These are phyloP conservation scores for Xanthia togata DNA, from an alignment of 2,888 invertebrate species.

Conservation along the genomic window DNA sequence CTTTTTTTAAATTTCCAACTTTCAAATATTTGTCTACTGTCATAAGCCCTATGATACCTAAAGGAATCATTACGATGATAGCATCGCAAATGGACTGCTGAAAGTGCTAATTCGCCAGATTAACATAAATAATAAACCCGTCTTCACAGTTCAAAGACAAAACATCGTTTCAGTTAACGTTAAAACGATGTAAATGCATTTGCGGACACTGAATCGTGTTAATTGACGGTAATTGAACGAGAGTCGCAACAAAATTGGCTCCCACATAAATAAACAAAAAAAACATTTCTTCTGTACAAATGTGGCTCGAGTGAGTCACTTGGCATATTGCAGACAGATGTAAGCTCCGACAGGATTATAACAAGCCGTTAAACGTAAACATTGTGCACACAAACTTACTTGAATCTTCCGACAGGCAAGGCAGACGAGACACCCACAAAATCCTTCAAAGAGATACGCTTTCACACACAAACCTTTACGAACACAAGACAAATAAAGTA, in stretches of 20 bases:
- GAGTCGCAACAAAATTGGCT: conserved; percentile 68
- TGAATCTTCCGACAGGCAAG: conserved; percentile 36
- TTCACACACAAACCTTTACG: conserved; percentile 53
- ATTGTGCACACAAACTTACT: conserved; percentile 62
- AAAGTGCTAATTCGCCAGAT: conserved; percentile 12
- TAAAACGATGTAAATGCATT: conserved; percentile 50
- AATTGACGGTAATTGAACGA: conserved; percentile 73
- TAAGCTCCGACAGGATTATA: conserved; percentile 28
- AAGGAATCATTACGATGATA: neutral
- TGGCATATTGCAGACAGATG: conserved; percentile 60
- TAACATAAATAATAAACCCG: conserved; percentile 4
- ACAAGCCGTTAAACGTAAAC: conserved; percentile 56
- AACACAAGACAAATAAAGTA: conserved; percentile 70
- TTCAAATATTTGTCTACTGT: too few relatives aligned
- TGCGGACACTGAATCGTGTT: conserved; percentile 52
- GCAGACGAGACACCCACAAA: conserved; percentile 40
- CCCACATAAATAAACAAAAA: conserved; percentile 65
- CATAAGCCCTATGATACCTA: too few relatives aligned
- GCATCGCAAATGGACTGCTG: neutral
- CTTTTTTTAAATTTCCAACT: too few relatives aligned
- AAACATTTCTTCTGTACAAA: conserved; percentile 38
- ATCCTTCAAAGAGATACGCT: conserved; percentile 60
- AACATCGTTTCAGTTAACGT: conserved; percentile 47
- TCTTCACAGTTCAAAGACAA: conserved; percentile 29
- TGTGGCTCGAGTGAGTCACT: conserved; percentile 51